Percentiles rank a stretch among this genome's conserved stretches.
Evolutionary conservation across 2,797 vertebrate species (phyloP).

Genomic region (Falco biarmicus): DNA sequence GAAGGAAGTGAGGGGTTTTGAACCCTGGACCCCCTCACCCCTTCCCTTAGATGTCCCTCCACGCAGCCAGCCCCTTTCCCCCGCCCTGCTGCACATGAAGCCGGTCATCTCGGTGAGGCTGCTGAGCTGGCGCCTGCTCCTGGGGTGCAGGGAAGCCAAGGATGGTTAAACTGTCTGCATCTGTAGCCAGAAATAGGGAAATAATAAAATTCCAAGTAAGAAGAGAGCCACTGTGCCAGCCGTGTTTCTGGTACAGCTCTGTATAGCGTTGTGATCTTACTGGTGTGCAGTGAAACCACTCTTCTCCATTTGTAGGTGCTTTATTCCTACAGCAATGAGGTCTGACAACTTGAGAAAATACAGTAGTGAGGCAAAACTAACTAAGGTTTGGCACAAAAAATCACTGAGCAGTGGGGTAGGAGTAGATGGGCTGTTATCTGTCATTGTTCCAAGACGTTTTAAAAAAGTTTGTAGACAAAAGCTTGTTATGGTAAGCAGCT

Average conservation of each 20-base stretch:
- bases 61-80: neutral
- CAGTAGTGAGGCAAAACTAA: neutral
- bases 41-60: neutral
- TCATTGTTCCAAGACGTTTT: neutral
- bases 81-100: accelerated
- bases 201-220: neutral
- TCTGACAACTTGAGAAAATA: neutral
- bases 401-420: neutral
- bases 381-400: neutral
- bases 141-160: neutral
- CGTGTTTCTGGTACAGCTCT: neutral
- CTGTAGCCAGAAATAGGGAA: neutral
- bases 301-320: neutral
- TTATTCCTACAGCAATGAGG: neutral
- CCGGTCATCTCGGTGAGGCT: neutral
- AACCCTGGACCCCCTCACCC: neutral
- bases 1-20: neutral
- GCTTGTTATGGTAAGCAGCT: neutral
- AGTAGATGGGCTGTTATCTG: neutral
- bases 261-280: accelerated
- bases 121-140: neutral
- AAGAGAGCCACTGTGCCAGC: neutral
- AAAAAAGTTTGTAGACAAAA: neutral
- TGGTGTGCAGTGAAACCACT: neutral
- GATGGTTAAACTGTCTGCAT: neutral